Conservation (phyloP, 2,888 invertebrate species). For the Chromoteleia sp. region DNA sequence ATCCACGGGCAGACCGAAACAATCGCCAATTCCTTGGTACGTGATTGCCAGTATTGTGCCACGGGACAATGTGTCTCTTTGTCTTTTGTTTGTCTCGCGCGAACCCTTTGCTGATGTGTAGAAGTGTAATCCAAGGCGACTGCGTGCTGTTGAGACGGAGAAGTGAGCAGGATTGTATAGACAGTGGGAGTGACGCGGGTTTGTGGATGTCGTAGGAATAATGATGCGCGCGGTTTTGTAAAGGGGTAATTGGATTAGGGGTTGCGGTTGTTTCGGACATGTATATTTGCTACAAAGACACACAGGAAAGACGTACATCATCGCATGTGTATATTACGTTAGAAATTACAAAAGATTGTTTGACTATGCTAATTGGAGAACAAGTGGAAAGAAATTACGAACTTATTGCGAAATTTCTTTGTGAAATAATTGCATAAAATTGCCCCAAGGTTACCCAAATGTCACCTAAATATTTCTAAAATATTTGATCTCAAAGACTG, state of each 20-base stretch:
- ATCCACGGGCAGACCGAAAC: conserved; percentile 77
- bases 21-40: conserved; percentile 82
- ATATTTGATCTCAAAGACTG: too few relatives aligned
- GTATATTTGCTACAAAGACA: conserved; percentile 26
- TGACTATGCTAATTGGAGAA: not conserved
- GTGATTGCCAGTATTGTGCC: conserved; percentile 83
- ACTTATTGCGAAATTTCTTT: not conserved
- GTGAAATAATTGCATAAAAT: too few relatives aligned
- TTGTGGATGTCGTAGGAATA: conserved; percentile 53
- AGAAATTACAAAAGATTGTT: conserved; percentile 3
- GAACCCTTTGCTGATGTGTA: conserved; percentile 53
- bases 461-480: too few relatives aligned
- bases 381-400: not conserved
- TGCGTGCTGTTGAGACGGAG: conserved; percentile 35
- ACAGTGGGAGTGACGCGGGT: conserved; percentile 24
- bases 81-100: conserved; percentile 60
- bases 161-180: conserved; percentile 45
- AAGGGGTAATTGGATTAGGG: conserved; percentile 48
- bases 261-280: conserved; percentile 40
- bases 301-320: not conserved
- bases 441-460: too few relatives aligned
- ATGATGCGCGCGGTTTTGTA: conserved; percentile 70
- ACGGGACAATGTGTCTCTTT: conserved; percentile 62
- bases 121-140: conserved; percentile 52
- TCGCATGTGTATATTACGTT: conserved; percentile 5